These are phyloP conservation scores for Syngnathoides biaculeatus DNA, from an alignment of 2,113 vertebrate genomes.

Conservation along the genomic window DNA sequence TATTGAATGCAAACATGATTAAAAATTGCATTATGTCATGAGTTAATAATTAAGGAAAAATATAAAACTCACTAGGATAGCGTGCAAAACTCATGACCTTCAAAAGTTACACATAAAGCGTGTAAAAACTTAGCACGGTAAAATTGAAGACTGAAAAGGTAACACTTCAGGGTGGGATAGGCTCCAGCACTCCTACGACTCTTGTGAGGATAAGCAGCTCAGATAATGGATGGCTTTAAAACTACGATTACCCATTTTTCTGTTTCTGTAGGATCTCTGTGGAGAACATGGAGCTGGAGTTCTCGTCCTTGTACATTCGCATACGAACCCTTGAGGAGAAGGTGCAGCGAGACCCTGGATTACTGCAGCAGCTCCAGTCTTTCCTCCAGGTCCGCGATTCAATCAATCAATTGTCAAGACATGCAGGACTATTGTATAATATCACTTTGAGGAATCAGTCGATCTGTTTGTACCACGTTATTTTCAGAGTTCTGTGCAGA, in stretches of 20 bases:
- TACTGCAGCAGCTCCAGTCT: conserved; percentile 82
- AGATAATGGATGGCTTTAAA: background rate
- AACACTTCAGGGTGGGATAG: too few relatives aligned
- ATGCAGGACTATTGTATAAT: background rate
- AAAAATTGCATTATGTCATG: too few relatives aligned
- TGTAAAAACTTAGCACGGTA: too few relatives aligned
- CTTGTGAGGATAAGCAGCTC: too few relatives aligned
- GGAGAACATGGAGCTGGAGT: conserved; percentile 86
- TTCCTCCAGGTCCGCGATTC: conserved; percentile 84
- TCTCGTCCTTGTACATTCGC: conserved; percentile 80
- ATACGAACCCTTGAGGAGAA: conserved; percentile 84
- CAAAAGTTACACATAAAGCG: too few relatives aligned
- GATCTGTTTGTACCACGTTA: background rate
- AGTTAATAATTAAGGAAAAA: too few relatives aligned
- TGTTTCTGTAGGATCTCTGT: conserved; percentile 80
- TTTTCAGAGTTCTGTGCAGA: conserved; percentile 78
- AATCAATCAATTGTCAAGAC: background rate
- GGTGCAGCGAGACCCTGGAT: conserved; percentile 79
- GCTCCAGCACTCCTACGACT: too few relatives aligned
- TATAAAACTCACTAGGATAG: too few relatives aligned
- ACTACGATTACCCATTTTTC: background rate
- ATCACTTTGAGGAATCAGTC: background rate
- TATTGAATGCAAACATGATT: too few relatives aligned
- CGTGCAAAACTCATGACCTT: too few relatives aligned
- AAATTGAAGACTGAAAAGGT: too few relatives aligned